Evolutionary conservation across 2,113 vertebrate genomes (phyloP).

Genomic region (Oncorhynchus tshawytscha): DNA sequence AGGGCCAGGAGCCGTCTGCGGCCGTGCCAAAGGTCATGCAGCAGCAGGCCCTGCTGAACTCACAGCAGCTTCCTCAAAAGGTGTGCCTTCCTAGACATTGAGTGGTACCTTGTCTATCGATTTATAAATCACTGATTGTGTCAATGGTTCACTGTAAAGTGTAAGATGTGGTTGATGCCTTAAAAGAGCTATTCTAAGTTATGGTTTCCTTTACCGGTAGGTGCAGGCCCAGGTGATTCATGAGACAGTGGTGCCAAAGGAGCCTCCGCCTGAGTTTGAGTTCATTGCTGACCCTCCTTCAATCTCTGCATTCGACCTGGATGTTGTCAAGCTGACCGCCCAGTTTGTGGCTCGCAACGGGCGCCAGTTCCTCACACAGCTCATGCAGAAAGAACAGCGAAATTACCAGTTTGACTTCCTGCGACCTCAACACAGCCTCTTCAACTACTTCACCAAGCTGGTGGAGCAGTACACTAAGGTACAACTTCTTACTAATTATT

Average conservation of each 20-base stretch:
- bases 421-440: slow-evolving; percentile 96
- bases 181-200: not conserved
- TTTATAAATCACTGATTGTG: not conserved
- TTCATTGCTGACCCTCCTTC: slow-evolving; percentile 97
- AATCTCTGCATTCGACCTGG: slow-evolving; percentile 95
- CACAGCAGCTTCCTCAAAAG: slow-evolving; percentile 92
- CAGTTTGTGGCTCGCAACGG: slow-evolving; percentile 97
- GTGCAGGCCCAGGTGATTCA: slow-evolving; percentile 96
- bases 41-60: slow-evolving; percentile 78
- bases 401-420: slow-evolving; percentile 99
- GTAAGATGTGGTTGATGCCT: not conserved
- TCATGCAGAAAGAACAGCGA: slow-evolving; percentile 99
- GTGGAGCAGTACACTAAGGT: slow-evolving; percentile 99
- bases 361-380: slow-evolving; percentile 95
- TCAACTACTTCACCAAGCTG: slow-evolving; percentile 98
- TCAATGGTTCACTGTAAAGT: not conserved
- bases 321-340: slow-evolving; percentile 95
- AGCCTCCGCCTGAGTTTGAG: slow-evolving; percentile 94
- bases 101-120: not conserved
- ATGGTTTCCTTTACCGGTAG: slow-evolving; percentile 55
- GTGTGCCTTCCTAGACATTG: slow-evolving; percentile 53
- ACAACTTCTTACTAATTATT: not conserved
- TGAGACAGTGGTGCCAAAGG: slow-evolving; percentile 90
- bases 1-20: slow-evolving; percentile 93
- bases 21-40: slow-evolving; percentile 99